Percentiles rank a stretch among this genome's conserved stretches.
phyloP scores from a whole-genome alignment of 1,140 invertebrate species.

The Dolichoris vasculosae region DNA sequence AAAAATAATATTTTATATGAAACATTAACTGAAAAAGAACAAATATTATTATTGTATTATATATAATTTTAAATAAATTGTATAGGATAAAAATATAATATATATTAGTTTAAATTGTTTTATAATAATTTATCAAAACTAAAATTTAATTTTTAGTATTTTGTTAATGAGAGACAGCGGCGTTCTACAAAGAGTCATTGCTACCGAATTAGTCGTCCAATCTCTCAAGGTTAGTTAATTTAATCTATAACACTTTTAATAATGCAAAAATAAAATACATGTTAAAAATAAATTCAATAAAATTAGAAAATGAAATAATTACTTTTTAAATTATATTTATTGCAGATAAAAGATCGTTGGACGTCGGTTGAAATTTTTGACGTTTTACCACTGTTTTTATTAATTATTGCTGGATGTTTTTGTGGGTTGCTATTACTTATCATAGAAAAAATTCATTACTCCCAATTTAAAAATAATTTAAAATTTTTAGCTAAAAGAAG shows the following conservation, averaged over 20 bases:
- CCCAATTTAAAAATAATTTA: conserved; percentile 20
- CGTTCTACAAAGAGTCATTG: conserved; percentile 67
- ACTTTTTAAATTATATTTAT: conserved; percentile 20
- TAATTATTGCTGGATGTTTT: conserved; percentile 56
- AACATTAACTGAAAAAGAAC: not conserved
- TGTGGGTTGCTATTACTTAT: conserved; percentile 51
- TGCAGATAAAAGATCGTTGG: conserved; percentile 57
- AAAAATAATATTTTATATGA: not conserved
- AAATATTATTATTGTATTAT: not conserved
- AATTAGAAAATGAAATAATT: not conserved
- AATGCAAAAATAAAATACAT: not conserved
- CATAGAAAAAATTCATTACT: conserved; percentile 53
- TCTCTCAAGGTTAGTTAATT: conserved; percentile 50
- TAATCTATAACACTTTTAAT: conserved; percentile 23
- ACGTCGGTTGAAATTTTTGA: conserved; percentile 63
- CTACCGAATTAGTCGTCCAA: conserved; percentile 63
- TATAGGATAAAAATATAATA: not conserved
- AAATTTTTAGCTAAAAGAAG: not conserved
- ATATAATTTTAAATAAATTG: not conserved
- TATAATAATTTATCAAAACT: not conserved
- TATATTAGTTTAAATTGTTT: not conserved
- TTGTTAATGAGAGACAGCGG: conserved; percentile 68
- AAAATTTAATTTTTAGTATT: conserved; percentile 59
- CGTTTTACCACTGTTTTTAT: conserved; percentile 61
- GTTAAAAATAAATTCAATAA: not conserved